phyloP scores from a whole-genome alignment of 2,113 vertebrate species.

The Dipodomys ordii region DNA sequence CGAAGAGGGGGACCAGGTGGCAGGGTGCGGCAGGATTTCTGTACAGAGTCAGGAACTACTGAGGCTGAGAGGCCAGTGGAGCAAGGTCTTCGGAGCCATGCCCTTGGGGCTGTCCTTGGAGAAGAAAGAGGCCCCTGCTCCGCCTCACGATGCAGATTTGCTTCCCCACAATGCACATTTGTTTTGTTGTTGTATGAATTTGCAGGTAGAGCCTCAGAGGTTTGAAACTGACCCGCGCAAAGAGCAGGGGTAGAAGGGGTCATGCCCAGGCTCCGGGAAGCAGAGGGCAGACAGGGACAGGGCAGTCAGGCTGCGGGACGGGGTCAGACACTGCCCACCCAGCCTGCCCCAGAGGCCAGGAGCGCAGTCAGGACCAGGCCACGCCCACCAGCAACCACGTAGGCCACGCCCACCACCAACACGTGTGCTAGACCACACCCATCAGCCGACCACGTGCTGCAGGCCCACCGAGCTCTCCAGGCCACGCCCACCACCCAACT shows the following conservation, averaged over 20 bases:
- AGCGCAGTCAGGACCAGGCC: too few relatives aligned
- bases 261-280: background rate
- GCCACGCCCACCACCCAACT: too few relatives aligned
- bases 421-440: too few relatives aligned
- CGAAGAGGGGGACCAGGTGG: background rate
- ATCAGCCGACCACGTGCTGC: too few relatives aligned
- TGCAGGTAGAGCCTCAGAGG: background rate
- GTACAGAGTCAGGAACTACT: background rate
- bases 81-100: background rate
- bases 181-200: background rate
- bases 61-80: fast-evolving
- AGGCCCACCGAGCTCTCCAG: too few relatives aligned
- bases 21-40: background rate
- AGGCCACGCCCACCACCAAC: too few relatives aligned
- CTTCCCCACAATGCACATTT: background rate
- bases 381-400: too few relatives aligned
- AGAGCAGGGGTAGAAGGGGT: too few relatives aligned
- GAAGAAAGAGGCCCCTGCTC: background rate
- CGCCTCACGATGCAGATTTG: too few relatives aligned
- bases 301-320: background rate
- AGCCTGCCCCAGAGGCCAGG: too few relatives aligned
- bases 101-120: background rate
- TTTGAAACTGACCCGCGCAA: background rate
- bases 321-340: fast-evolving
- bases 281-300: background rate